Evolutionary conservation across 2,888 invertebrate species (phyloP).

Genomic region (Dioctria rufipes): DNA sequence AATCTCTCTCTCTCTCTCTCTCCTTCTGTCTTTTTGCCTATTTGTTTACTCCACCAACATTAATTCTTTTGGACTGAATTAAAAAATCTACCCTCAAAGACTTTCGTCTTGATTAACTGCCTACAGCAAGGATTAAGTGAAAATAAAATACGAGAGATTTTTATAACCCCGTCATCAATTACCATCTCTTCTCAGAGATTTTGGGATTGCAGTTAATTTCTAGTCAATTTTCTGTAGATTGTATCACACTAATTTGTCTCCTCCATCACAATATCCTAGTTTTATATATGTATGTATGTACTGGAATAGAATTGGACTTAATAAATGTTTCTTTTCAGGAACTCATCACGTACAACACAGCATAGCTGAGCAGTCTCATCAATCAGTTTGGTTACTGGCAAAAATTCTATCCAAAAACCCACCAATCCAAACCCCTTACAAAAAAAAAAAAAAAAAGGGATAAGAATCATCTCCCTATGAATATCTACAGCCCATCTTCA

Average conservation of each 20-base stretch:
- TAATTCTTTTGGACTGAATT: neutral
- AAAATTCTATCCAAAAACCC: conserved; percentile 10
- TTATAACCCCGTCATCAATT: conserved; percentile 35
- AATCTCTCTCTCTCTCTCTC: neutral
- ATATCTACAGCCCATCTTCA: conserved; percentile 19
- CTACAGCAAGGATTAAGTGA: conserved; percentile 4
- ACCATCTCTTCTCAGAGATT: neutral
- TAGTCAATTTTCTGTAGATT: conserved; percentile 39
- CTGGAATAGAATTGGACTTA: conserved; percentile 3
- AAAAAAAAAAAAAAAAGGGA: neutral
- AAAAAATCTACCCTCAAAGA: conserved; percentile 25
- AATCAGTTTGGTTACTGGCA: conserved; percentile 38
- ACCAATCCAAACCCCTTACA: too few relatives aligned
- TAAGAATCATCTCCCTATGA: conserved; percentile 33
- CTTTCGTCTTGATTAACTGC: conserved; percentile 1
- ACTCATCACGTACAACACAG: conserved; percentile 15
- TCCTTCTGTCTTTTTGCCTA: neutral
- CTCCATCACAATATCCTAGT: conserved; percentile 15
- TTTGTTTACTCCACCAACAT: neutral
- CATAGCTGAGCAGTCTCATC: conserved; percentile 21
- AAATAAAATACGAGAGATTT: conserved; percentile 6
- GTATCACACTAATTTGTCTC: conserved; percentile 32
- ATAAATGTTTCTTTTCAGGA: conserved; percentile 43
- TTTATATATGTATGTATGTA: too few relatives aligned
- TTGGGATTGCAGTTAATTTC: conserved; percentile 34